Evolutionary conservation across 2,113 vertebrate species (phyloP).

Genomic region (Ginglymostoma cirratum): DNA sequence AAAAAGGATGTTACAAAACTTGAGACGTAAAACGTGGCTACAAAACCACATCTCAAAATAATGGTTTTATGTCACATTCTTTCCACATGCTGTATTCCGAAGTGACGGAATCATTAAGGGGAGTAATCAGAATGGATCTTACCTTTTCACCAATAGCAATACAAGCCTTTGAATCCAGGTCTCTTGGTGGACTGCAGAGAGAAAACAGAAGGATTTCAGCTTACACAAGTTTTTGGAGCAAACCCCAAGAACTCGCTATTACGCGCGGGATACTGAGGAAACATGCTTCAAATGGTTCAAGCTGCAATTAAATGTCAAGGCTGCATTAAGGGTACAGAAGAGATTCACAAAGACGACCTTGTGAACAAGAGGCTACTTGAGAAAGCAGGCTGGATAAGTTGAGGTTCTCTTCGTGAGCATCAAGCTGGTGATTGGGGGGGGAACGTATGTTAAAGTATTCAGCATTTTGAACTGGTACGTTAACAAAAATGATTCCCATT

Average conservation of each 20-base stretch:
- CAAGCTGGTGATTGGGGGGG: not conserved
- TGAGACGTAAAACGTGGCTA: not conserved
- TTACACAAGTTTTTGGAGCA: not conserved
- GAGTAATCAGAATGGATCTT: conserved; percentile 39
- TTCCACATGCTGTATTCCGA: not conserved
- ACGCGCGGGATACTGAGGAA: not conserved
- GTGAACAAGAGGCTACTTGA: not conserved
- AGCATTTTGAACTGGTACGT: not conserved
- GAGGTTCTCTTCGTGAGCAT: not conserved
- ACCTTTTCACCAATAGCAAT: conserved; percentile 94
- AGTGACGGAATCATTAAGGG: not conserved
- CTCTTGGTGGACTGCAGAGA: conserved; percentile 76
- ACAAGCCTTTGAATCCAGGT: conserved; percentile 89
- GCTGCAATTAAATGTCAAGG: not conserved
- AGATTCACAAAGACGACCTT: not conserved
- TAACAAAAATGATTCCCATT: not conserved
- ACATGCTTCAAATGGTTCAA: not conserved
- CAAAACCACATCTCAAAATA: not conserved
- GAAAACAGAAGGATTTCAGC: not conserved
- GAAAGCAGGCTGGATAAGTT: not conserved
- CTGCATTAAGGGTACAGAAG: not conserved
- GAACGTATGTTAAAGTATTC: not conserved
- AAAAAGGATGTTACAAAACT: not conserved
- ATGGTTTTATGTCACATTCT: not conserved
- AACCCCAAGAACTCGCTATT: not conserved